phyloP scores from a whole-genome alignment of 1,140 invertebrate genomes.

The Littorina saxatilis region DNA sequence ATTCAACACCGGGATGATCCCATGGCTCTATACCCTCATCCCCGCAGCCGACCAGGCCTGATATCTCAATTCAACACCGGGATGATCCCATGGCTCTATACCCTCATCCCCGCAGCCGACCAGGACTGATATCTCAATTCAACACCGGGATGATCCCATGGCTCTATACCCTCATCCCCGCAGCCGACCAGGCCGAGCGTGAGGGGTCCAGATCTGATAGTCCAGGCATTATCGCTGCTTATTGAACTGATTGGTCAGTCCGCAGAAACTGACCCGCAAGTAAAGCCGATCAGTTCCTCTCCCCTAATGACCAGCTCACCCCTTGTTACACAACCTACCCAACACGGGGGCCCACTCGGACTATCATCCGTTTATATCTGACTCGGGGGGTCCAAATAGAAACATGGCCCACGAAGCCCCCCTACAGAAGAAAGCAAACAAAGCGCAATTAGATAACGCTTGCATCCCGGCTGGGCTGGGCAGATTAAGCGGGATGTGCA shows the following conservation, averaged over 20 bases:
- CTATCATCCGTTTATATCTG: slow-evolving; percentile 17
- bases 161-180: too few species aligned
- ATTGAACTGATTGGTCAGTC: background rate
- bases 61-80: too few species aligned
- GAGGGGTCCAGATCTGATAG: too few species aligned
- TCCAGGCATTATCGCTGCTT: background rate
- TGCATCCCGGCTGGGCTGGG: slow-evolving; percentile 24
- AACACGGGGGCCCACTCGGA: background rate
- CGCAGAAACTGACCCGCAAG: background rate
- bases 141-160: too few species aligned
- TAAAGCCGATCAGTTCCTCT: background rate
- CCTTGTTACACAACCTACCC: slow-evolving; percentile 7
- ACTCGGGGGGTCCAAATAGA: slow-evolving; percentile 11
- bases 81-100: too few species aligned
- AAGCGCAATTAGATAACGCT: slow-evolving; percentile 17
- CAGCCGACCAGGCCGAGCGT: too few species aligned
- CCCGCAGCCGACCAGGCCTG: too few species aligned
- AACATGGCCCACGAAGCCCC: background rate
- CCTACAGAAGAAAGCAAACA: slow-evolving; percentile 24
- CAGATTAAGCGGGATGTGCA: slow-evolving; percentile 24
- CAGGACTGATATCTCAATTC: too few species aligned
- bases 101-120: too few species aligned
- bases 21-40: too few species aligned
- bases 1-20: too few species aligned
- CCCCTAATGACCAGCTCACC: slow-evolving; percentile 17